Evolutionary conservation across 2,113 vertebrate genomes (phyloP), one percentile per base, ranked within the genome.

Genomic region (Urocolius indicus): DNA sequence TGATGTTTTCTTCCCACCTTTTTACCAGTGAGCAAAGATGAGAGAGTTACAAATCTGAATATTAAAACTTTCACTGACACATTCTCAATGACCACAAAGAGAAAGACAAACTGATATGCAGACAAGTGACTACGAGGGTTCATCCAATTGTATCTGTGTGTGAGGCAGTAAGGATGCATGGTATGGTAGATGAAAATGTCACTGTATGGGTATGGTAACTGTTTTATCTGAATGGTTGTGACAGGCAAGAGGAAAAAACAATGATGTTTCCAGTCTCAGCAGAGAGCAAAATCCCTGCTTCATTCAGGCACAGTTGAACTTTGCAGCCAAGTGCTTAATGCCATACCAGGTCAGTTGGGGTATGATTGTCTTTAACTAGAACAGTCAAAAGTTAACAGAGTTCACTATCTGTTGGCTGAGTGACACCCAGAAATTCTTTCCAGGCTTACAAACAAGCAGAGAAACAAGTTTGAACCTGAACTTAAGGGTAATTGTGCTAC

Each of bases 381-480:
- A 82, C 73, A 86, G 91, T 80, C 76, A 90, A 45, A 94, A 87
- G 93, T 65, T 75, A 66, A 66, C 15, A 36, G 61, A 92, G 61
- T 96, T 94, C 78, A 17, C 52, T 57, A 80, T 84, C 81, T 89
- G 22, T 38, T 71, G 73, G 12, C 68, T 90, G 67, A 94, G 69
- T 81, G 94, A 90, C 87, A 96, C 78, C 36, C 59, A 93, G 32
- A 95, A 95, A 95, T 93, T 94, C 87, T 59, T 95, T 88, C 72
- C 69, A 90, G 82, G 45, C 74, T 91, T 76, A 63, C 22, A 91
- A 89, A 93, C 87, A 80, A 94, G 87, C 63, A 73, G 78, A 95
- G 73, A 86, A n/a, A 72, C 92, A 52, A 84, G 94, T 90, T 27
- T 88, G 73, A 96, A 92, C 93, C 83, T 94, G 96, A 96, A 89